These are phyloP conservation scores for Anthrax anthrax DNA, from an alignment of 2,888 invertebrate genomes.

Conservation along the genomic window DNA sequence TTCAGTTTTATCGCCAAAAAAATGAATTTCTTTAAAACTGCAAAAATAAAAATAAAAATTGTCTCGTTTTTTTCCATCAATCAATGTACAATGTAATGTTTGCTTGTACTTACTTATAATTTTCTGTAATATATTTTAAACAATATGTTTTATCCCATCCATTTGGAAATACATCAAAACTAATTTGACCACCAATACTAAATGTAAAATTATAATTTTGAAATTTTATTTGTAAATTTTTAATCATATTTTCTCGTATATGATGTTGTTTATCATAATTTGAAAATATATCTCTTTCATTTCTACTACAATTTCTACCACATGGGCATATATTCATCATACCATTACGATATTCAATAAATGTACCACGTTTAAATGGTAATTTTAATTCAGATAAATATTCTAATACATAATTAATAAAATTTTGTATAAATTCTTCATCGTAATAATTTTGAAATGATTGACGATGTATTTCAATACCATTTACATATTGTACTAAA, in stretches of 20 bases:
- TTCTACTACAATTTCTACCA: constrained; percentile 73
- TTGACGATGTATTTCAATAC: constrained; percentile 44
- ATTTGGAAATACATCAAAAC: constrained; percentile 78
- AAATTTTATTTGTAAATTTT: constrained; percentile 59
- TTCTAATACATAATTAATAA: constrained; percentile 75
- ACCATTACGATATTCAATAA: constrained; percentile 82
- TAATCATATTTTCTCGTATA: constrained; percentile 64
- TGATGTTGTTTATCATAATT: constrained; percentile 63
- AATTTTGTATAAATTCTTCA: constrained; percentile 66
- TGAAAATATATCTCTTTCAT: constrained; percentile 68
- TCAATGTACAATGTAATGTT: no score
- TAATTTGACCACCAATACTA: constrained; percentile 89
- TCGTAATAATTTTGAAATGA: constrained; percentile 61
- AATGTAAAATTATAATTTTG: constrained; percentile 58
- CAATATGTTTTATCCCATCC: constrained; percentile 97
- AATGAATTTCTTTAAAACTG: constrained; percentile 66
- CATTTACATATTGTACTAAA: constrained; percentile 62
- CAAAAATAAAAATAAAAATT: constrained; percentile 16
- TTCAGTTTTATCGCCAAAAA: constrained; percentile 87
- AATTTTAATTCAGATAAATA: constrained; percentile 70
- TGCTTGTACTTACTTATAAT: background rate
- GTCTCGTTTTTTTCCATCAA: no score
- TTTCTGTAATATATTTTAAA: constrained; percentile 48
- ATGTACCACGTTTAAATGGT: constrained; percentile 85
- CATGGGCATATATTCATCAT: constrained; percentile 87